Percentiles rank a stretch among this genome's conserved stretches.
These are phyloP conservation scores for Ophiodon elongatus DNA, from an alignment of 2,113 vertebrate species.

Conservation along the genomic window DNA sequence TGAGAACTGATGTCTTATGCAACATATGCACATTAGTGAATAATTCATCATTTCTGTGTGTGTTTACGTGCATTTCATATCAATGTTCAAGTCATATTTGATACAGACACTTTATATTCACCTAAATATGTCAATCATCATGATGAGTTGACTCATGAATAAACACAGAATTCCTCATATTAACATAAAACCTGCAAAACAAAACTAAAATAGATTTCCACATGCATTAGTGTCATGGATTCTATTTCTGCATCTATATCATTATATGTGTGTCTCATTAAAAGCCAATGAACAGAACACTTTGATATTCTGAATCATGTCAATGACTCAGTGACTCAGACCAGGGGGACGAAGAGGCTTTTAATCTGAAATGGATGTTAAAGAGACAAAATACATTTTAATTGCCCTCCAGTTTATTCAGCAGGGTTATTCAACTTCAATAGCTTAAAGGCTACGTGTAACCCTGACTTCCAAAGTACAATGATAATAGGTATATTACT, in stretches of 20 bases:
- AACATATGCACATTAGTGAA: neutral
- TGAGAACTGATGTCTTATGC: neutral
- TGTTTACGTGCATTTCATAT: neutral
- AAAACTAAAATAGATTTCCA: neutral
- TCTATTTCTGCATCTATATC: neutral
- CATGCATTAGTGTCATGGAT: neutral
- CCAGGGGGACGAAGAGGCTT: no score
- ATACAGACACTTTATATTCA: neutral
- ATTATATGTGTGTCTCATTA: slow-evolving; percentile 18
- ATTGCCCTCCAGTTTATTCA: no score
- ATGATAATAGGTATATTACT: no score
- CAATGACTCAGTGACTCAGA: neutral
- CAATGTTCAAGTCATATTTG: no score
- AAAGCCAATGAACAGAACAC: slow-evolving; percentile 17
- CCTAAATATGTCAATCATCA: neutral
- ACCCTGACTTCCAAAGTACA: no score
- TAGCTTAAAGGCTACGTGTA: no score
- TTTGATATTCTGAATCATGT: slow-evolving; percentile 27
- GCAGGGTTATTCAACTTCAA: no score
- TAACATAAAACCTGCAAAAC: neutral
- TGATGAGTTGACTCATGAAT: neutral
- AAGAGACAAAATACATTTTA: no score
- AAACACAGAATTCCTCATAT: neutral
- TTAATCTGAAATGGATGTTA: no score
- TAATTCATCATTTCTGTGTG: neutral